Base-by-base conservation (phyloP, 2,797 vertebrate genomes). In the Lacerta bilineata region DNA sequence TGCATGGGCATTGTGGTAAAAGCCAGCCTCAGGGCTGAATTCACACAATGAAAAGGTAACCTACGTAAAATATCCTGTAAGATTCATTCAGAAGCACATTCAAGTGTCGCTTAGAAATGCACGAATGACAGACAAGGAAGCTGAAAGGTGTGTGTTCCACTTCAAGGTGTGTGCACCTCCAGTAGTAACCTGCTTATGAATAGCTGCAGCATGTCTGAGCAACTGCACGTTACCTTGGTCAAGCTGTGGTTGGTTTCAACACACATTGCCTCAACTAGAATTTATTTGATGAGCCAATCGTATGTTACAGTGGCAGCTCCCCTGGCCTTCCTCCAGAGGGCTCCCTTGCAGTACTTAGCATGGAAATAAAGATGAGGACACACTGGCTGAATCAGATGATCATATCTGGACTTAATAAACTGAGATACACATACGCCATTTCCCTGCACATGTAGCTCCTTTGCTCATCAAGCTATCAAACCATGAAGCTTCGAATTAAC, bases 281-380 rank as follows among this genome's bases (percentile, higher is more conserved):
- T 13, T 25, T 50, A 55, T 61, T 76, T 85, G n/a, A 64, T 64
- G 4, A 85, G 27, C 36, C 23, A 41, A 61, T 84, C 55, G 29
- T 5, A 10, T 6, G 39, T 27, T 4, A 36, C 72, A 75, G 23
- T 27, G 61, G 75, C 33, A 18, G 33, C 72, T 76, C 59, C 71
- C 71, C 2, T 41, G 46, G 18, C 66, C 68, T 11, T 59, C 59
- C 80, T 75, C 25, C 87, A 1, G 18, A 1, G 86, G 84, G 29
- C 4, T 7, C 50, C 1, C 83, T 5, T 1, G 39, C 61, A 1
- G 15, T 0, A n/a, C 80, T 17, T 0, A 36, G 84, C 61, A 18
- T 6, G 1, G 9, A 25, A 27, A 75, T 4, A 20, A 68, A 39
- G 29, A 5, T 8, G 23, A 13, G 10, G 15, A 9, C 0, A 5